Evolutionary conservation across 2,888 invertebrate genomes (phyloP).

Genomic region (Geophilus truncorum): DNA sequence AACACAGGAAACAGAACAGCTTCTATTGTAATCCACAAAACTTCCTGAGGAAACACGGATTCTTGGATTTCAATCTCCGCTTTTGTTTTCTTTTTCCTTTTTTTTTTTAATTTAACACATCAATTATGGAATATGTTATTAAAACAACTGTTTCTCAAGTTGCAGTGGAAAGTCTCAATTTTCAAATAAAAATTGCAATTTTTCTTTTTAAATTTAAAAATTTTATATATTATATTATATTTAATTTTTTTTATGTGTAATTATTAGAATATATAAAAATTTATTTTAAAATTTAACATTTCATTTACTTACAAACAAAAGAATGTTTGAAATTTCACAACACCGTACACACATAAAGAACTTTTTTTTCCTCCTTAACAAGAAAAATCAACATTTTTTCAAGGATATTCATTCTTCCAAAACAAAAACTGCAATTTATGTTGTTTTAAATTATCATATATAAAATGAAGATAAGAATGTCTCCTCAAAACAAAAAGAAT

Average conservation of each 20-base stretch:
- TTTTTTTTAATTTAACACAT: background rate
- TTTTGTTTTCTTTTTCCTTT: background rate
- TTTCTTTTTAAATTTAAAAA: too few species aligned
- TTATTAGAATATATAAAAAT: too few species aligned
- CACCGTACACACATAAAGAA: too few species aligned
- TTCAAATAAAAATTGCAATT: background rate
- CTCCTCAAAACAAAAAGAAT: too few species aligned
- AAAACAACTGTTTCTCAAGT: background rate
- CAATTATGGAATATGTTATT: background rate
- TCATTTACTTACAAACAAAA: too few species aligned
- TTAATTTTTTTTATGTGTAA: too few species aligned
- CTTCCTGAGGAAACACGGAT: constrained; percentile 21
- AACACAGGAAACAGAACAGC: constrained; percentile 12
- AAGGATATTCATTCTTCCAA: background rate
- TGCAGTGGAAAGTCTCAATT: background rate
- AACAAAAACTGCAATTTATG: background rate
- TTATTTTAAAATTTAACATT: too few species aligned
- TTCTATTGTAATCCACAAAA: constrained; percentile 2
- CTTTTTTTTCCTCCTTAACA: too few species aligned
- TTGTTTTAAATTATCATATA: background rate
- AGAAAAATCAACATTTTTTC: background rate
- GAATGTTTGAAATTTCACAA: too few species aligned
- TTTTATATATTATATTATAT: too few species aligned
- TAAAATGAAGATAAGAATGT: background rate
- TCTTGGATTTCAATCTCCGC: background rate